These are phyloP conservation scores for Ephestia elutella DNA, from an alignment of 1,140 invertebrate genomes.

Conservation along the genomic window DNA sequence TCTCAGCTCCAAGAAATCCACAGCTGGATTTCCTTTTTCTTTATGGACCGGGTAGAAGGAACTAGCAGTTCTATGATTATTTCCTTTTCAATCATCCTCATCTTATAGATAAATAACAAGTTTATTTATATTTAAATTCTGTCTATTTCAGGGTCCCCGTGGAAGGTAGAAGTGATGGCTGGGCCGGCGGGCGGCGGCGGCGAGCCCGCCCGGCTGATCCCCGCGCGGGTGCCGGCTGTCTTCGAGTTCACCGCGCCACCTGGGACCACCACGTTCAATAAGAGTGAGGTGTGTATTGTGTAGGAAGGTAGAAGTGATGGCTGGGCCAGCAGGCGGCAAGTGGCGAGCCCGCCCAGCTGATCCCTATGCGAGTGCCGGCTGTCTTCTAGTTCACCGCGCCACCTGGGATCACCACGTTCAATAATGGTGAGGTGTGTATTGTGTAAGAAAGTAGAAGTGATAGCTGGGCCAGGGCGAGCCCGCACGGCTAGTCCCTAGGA, in stretches of 20 bases:
- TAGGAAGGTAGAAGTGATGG: constrained; percentile 89
- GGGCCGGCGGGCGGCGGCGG: constrained; percentile 77
- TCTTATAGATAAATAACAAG: too few species aligned
- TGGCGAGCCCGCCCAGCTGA: constrained; percentile 89
- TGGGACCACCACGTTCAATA: constrained; percentile 69
- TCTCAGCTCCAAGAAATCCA: too few species aligned
- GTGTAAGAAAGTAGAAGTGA: constrained; percentile 86
- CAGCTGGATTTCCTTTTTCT: too few species aligned
- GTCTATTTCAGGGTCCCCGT: constrained; percentile 84
- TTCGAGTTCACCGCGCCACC: constrained; percentile 87
- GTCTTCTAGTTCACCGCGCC: constrained; percentile 88
- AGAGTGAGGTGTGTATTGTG: constrained; percentile 66
- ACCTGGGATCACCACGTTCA: constrained; percentile 70
- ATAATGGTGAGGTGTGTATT: constrained; percentile 66
- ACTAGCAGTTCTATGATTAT: too few species aligned
- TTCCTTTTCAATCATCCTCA: too few species aligned
- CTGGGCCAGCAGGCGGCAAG: constrained; percentile 76
- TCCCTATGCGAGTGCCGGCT: constrained; percentile 88
- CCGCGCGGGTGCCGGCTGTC: constrained; percentile 87
- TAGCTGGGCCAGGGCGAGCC: constrained; percentile 84
- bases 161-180: constrained; percentile 90
- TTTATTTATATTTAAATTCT: background rate
- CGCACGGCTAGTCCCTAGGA: constrained; percentile 89
- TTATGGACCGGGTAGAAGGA: too few species aligned
- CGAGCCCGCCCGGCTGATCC: constrained; percentile 90